Evolutionary conservation across 2,888 invertebrate genomes (phyloP).

Genomic region (Pandemis cinnamomeana): DNA sequence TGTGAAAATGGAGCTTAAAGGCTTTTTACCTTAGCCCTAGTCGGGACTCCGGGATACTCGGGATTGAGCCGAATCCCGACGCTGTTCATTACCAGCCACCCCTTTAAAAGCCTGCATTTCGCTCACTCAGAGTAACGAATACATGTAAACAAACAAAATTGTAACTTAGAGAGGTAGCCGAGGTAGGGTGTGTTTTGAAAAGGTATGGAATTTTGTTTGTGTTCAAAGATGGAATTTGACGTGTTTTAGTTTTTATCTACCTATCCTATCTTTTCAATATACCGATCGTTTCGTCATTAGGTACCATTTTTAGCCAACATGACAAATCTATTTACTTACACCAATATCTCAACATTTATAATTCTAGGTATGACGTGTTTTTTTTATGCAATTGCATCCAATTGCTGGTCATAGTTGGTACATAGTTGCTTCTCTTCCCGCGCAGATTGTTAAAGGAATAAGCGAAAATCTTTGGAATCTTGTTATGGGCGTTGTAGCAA

Average conservation of each 20-base stretch:
- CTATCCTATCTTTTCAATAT: too few species aligned
- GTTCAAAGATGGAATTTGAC: background rate
- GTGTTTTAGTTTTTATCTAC: too few species aligned
- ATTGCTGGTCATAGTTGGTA: too few species aligned
- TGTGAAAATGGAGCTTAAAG: constrained; percentile 62
- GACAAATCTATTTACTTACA: too few species aligned
- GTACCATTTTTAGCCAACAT: background rate
- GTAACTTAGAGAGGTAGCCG: background rate
- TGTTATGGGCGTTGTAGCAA: too few species aligned
- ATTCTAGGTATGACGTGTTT: too few species aligned
- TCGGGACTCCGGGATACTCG: constrained; percentile 41
- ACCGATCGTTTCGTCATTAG: too few species aligned
- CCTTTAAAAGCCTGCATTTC: constrained; percentile 65
- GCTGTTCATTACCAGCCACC: constrained; percentile 74
- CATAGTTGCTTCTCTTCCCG: too few species aligned
- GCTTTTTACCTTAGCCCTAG: constrained; percentile 73
- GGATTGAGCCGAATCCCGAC: constrained; percentile 69
- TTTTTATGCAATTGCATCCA: too few species aligned
- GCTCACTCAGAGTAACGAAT: constrained; percentile 55
- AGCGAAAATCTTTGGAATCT: too few species aligned
- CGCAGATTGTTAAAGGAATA: too few species aligned
- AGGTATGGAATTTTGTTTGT: background rate
- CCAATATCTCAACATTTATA: too few species aligned
- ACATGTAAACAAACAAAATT: constrained; percentile 41
- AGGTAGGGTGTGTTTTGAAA: background rate